A percentile compares a stretch with the other conserved stretches of the same genome.
These are phyloP conservation scores for Cyanoliseus patagonus DNA, from an alignment of 2,113 vertebrate species.

Conservation along the genomic window DNA sequence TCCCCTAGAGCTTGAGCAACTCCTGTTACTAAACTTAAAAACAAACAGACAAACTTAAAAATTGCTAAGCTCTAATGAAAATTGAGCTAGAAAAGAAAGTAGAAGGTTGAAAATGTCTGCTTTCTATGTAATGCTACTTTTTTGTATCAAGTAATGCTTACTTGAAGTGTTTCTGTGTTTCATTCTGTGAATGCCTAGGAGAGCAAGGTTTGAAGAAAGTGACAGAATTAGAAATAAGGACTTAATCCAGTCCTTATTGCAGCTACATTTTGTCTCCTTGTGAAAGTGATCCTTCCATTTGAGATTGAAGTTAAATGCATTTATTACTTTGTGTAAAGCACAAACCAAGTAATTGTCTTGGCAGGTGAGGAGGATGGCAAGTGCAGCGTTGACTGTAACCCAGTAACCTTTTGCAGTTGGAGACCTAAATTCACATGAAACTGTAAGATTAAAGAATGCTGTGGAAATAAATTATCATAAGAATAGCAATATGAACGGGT, in stretches of 20 bases:
- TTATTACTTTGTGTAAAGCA: not conserved
- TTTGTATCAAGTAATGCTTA: not conserved
- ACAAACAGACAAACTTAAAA: not conserved
- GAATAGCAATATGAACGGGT: not conserved
- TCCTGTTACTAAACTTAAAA: not conserved
- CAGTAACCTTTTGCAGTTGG: not conserved
- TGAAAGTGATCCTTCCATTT: not conserved
- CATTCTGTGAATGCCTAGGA: not conserved
- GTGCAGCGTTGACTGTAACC: not conserved
- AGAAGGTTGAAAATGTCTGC: not conserved
- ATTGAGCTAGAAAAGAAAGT: not conserved
- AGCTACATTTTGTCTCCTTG: not conserved
- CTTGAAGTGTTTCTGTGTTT: not conserved
- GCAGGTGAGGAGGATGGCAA: not conserved
- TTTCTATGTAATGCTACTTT: not conserved
- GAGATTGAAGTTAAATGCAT: not conserved
- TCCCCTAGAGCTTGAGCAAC: not conserved
- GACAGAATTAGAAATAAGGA: not conserved
- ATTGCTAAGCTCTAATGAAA: not conserved
- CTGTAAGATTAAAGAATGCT: not conserved
- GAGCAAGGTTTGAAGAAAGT: not conserved
- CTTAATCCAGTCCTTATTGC: not conserved
- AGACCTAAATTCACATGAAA: not conserved
- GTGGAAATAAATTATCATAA: not conserved
- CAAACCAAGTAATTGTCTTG: not conserved